Conservation (phyloP, 2,113 vertebrate genomes). For the Cheirogaleus medius region DNA sequence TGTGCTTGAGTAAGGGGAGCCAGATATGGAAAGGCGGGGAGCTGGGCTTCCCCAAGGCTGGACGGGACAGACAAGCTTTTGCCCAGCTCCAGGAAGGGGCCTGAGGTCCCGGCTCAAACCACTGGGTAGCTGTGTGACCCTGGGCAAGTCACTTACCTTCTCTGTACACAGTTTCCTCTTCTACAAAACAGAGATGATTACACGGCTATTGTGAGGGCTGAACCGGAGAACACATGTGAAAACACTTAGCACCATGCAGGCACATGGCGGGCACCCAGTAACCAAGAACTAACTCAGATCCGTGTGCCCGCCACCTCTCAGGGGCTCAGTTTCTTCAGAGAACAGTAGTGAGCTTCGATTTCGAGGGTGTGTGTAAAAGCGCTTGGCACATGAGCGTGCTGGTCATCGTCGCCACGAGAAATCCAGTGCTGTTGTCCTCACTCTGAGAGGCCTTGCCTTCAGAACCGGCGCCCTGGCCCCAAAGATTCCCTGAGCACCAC, state of each 20-base stretch:
- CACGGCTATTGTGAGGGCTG: neutral
- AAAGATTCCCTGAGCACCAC: neutral
- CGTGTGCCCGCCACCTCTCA: neutral
- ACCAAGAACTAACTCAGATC: neutral
- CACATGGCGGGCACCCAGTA: fast-evolving
- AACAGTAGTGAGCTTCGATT: neutral
- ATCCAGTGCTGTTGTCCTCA: neutral
- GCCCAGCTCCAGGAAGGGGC: neutral
- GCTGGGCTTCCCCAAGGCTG: neutral
- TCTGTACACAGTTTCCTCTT: neutral
- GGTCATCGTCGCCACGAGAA: neutral
- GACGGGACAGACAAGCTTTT: neutral
- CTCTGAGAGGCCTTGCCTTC: neutral
- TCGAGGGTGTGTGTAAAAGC: neutral
- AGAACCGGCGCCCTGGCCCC: neutral
- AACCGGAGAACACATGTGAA: neutral
- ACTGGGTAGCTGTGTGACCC: neutral
- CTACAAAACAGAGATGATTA: neutral
- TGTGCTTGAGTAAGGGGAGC: neutral
- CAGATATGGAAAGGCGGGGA: fast-evolving
- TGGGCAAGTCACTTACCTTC: neutral
- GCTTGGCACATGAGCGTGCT: neutral
- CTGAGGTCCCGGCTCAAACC: neutral
- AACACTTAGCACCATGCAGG: neutral
- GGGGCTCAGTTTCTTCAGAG: neutral